Evolutionary conservation across 2,888 invertebrate species (phyloP).

Genomic region (Pogonocherus hispidulus): DNA sequence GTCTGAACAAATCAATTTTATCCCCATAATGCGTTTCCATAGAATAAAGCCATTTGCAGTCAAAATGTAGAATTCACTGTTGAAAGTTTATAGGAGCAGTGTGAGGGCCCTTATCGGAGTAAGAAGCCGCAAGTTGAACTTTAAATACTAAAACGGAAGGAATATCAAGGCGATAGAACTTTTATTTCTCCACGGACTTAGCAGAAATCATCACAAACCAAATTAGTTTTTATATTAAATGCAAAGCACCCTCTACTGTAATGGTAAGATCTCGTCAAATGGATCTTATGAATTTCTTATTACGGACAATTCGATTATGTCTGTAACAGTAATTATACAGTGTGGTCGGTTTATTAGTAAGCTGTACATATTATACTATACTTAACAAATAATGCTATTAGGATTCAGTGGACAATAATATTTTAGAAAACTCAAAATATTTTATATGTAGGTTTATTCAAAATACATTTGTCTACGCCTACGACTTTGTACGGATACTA

Average conservation of each 20-base stretch:
- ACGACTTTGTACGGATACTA: too few species aligned
- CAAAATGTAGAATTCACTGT: slow-evolving; percentile 36
- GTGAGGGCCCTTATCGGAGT: slow-evolving; percentile 41
- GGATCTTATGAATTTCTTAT: slow-evolving; percentile 1
- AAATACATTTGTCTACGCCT: too few species aligned
- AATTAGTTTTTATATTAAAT: slow-evolving; percentile 49
- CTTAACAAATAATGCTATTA: too few species aligned
- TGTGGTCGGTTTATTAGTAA: too few species aligned
- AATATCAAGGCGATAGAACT: slow-evolving; percentile 51
- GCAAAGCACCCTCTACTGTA: slow-evolving; percentile 33
- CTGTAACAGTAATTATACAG: too few species aligned
- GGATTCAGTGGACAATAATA: too few species aligned
- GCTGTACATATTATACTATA: too few species aligned
- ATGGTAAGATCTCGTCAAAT: slow-evolving; percentile 18
- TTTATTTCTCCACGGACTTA: slow-evolving; percentile 43
- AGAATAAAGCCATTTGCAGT: slow-evolving; percentile 1
- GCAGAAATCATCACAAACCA: slow-evolving; percentile 43
- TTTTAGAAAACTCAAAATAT: too few species aligned
- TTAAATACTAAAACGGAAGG: slow-evolving; percentile 49
- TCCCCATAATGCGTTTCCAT: neutral
- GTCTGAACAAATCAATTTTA: slow-evolving; percentile 2
- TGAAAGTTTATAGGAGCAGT: slow-evolving; percentile 44
- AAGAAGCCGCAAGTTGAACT: slow-evolving; percentile 41
- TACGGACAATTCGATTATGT: neutral
- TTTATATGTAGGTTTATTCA: too few species aligned